Base-by-base conservation (phyloP, 1,140 invertebrate species). In the Dreissena rostriformis region DNA sequence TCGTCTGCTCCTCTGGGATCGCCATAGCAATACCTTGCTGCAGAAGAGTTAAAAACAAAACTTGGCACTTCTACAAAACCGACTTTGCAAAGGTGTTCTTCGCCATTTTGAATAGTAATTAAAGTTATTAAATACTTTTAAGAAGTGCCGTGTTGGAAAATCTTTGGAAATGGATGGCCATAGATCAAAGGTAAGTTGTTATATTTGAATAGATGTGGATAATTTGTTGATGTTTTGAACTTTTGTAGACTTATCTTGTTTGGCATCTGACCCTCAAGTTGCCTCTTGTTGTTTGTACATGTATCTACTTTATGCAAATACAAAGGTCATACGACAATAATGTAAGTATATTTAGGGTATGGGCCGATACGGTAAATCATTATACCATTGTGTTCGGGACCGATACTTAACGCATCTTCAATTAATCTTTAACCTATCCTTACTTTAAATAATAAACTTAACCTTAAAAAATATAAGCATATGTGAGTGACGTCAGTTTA, bases 291-390 rank as follows among this genome's bases (percentile, higher is more conserved):
- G 17, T 6, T 4, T 61, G 6, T 61, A 61, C 22, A 61, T 61
- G 17, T 24, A 61, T 61, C 6, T 4, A 61, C 22, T 61, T 11
- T 5, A 61, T 61, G 17, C 57, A 61, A 61, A 61, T 19, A 12
- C 57, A 61, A 61, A 61, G 57, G 57, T 61, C 57, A 61, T 61
- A 61, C 12, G 57, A 61, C 12, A 61, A 61, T 61, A 24, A 61
- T 61, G 57, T 61, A n/a, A 61, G 17, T 61, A 24, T 61, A 61
- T 61, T n/a, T 61, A 61, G 57, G 22, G 22, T n/a, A 61, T 24
- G 8, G 12, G 17, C 57, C 2, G 57, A 61, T 19, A 24, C 22
- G 22, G 17, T n/a, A n/a, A 61, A 61, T 61, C 17, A 24, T n/a
- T 61, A 24, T 24, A 61, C 57, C 22, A 61, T 61, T 19, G 2